A percentile compares a stretch with the other conserved stretches of the same genome.
These are phyloP conservation scores for Trichonephila clavata DNA, from an alignment of 1,140 invertebrate species.

Conservation along the genomic window DNA sequence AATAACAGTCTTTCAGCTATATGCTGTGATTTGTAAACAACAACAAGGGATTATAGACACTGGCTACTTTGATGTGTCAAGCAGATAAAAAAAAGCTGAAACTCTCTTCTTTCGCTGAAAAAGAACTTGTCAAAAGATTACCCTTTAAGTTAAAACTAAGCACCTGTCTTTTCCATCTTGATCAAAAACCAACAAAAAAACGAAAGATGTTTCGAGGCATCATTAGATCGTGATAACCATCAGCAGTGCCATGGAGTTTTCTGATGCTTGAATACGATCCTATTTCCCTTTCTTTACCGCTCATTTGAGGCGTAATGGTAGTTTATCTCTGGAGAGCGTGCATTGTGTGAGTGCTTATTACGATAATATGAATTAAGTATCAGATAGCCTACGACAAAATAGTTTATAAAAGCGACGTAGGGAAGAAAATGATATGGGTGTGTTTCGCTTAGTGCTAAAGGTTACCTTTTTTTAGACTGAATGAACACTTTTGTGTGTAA, in stretches of 20 bases:
- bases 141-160: conserved; percentile 6
- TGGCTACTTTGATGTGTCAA: not conserved
- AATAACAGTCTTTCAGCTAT: not conserved
- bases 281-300: not conserved
- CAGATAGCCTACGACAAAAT: not conserved
- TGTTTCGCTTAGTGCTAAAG: not conserved
- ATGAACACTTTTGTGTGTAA: not conserved
- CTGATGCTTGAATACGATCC: not conserved
- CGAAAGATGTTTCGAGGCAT: not conserved
- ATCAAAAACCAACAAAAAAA: not conserved
- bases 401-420: not conserved
- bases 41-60: not conserved
- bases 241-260: not conserved
- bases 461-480: not conserved
- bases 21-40: not conserved
- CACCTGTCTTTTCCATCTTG: conserved; percentile 37
- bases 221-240: conserved; percentile 3
- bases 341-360: not conserved
- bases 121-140: not conserved
- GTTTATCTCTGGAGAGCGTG: not conserved
- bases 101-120: not conserved
- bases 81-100: not conserved
- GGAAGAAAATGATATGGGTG: not conserved
- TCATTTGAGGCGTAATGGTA: conserved; percentile 4
- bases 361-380: not conserved